Evolutionary conservation across 2,113 vertebrate genomes (phyloP), one percentile per base, ranked within the genome.

Genomic region (Thalassarche chlororhynchos): DNA sequence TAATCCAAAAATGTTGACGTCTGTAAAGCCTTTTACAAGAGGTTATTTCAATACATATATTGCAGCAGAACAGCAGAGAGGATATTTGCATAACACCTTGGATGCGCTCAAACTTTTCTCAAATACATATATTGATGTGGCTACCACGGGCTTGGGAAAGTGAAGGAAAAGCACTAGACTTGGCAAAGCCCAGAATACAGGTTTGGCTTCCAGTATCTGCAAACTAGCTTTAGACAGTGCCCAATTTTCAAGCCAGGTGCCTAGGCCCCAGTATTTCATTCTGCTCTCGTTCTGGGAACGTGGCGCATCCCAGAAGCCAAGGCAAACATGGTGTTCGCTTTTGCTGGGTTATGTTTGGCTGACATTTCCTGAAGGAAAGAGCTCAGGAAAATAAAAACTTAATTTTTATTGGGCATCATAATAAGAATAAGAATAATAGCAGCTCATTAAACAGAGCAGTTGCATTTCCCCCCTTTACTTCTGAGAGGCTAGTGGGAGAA

Each of bases 321-420:
- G 80, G 84, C 87, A 97, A 98, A 98, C 58, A 80, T 7, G 46
- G 42, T 57, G 79, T 85, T 97, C 21, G 1, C 90, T 98, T 97
- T 95, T 89, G 72, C 87, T 95, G 49, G 84, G 72, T 97, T 98
- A 86, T 95, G 93, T 95, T 98, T 98, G 97, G 97, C 97, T 97
- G 97, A 96, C 84, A 81, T 96, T 97, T 97, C 92, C 97, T 97
- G 90, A 97, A 97, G 87, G 92, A 80, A 95, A 94, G 92, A 90
- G 70, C 62, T 89, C 72, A 68, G 88, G 83, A 94, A 86, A 92
- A 97, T 75, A 90, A 91, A 93, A 93, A 44, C 44, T 91, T 91
- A 70, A 54, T 90, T 93, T 94, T 97, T 95, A 92, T 87, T 94
- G 75, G 62, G 76, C 92, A 90, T 92, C 86, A 62, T 93, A 92